Conservation (phyloP, 2,888 invertebrate species). For the Volucella inanis region DNA sequence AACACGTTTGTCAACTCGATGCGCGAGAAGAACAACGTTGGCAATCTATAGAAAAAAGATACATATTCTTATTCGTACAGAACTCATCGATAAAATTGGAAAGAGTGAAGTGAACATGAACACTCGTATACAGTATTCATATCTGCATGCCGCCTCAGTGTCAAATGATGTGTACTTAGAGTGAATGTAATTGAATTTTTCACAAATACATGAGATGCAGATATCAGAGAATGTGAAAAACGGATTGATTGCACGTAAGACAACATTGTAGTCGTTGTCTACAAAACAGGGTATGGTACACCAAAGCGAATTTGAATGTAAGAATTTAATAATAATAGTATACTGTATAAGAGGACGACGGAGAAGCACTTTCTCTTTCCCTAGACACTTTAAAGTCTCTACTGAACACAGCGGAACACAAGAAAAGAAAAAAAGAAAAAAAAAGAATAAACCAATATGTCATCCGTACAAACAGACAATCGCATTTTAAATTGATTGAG, state of each 20-base stretch:
- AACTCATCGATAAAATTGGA: slow-evolving; percentile 45
- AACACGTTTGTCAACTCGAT: slow-evolving; percentile 47
- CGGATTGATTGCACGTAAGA: slow-evolving; percentile 52
- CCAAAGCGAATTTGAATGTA: slow-evolving; percentile 19
- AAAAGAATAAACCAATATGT: slow-evolving; percentile 26
- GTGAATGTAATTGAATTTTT: slow-evolving; percentile 71
- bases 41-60: slow-evolving; percentile 11
- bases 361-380: slow-evolving; percentile 36
- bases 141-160: slow-evolving; percentile 52
- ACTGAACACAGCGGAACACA: not conserved
- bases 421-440: not conserved
- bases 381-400: too few relatives aligned
- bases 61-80: slow-evolving; percentile 19
- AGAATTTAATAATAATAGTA: slow-evolving; percentile 49
- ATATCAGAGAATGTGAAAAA: slow-evolving; percentile 26
- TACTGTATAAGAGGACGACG: slow-evolving; percentile 16
- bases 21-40: slow-evolving; percentile 1
- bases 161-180: slow-evolving; percentile 69
- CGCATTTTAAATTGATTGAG: slow-evolving; percentile 51
- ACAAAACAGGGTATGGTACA: slow-evolving; percentile 6
- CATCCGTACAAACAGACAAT: slow-evolving; percentile 45
- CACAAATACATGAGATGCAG: slow-evolving; percentile 47
- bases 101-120: slow-evolving; percentile 8
- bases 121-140: not conserved
- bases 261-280: slow-evolving; percentile 19